Evolutionary conservation across 2,797 vertebrate genomes (phyloP), one percentile per base, ranked within the genome.

Genomic region (Halcyon badia): DNA sequence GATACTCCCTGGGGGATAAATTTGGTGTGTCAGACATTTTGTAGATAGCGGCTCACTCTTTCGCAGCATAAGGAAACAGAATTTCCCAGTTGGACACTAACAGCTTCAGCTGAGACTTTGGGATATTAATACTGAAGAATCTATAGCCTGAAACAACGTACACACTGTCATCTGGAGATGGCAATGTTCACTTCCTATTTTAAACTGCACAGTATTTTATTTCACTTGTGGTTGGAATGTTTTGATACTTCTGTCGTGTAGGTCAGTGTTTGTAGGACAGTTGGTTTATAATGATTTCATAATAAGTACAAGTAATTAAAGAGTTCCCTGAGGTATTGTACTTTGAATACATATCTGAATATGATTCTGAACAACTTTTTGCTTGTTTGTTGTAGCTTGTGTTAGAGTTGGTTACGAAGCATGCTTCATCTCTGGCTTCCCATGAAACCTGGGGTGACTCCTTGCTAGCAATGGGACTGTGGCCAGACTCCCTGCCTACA

Each of bases 401-500:
- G 11, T 98, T 99, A 96, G 98, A 98, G 87, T 60, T 99, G 87
- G 98, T 99, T 61, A 98, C 98, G 35, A 99, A 98, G 92, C 98
- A 98, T 44, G n/a, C 98, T 94, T 98, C 98, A 57, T 92, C 95
- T 88, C 87, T 98, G 87, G 93, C 97, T 95, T 98, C 98, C 77
- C 98, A 97, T 92, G 98, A 98, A 97, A 96, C 97, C 26, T 98
- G 99, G 98, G 98, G 98, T 73, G 97, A 97, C 13, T 98, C 98
- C 49, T 97, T 99, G 97, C 97, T 99, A 90, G 99, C 98, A 90
- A 73, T 99, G 2, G 99, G 99, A 2, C 95, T 99, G n/a, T 99
- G 99, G 99, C 99, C 99, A 1, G 98, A 99, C 77, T 98, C 98
- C 54, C 96, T 99, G 24, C 99, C 99, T 35, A 99, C 99, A 0